Base-by-base conservation (phyloP, 2,113 vertebrate genomes). In the Taurulus bubalis region DNA sequence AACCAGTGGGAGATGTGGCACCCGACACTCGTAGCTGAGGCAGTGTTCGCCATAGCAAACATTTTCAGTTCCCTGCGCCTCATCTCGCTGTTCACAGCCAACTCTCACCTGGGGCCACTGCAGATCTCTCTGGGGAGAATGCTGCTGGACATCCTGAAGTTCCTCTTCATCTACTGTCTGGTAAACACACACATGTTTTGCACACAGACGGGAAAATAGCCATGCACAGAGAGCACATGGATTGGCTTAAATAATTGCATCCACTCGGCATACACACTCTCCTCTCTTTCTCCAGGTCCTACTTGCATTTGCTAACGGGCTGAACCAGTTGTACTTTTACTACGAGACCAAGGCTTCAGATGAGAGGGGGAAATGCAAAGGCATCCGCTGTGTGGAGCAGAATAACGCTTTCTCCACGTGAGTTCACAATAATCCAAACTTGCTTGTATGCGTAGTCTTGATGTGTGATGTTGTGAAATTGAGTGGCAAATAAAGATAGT, bases 301-400 rank as follows among this genome's bases (percentile, higher is more conserved):
- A 55, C 95, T 99, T 86, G 98, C 98, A 49, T 99, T 99, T 69
- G 98, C 98, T 82, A 99, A 99, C 0, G 98, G 98, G 85, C 96
- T 99, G 88, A 99, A 99, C 94, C 98, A 99, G 94, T 96, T 99
- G 73, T 99, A 99, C 94, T 99, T 99, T 94, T 99, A 99, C 95
- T 99, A 99, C 1, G 97, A 99, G 93, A 99, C 98, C 70, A 96
- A 96, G 89, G 96, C 96, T 66, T 94, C 96, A 4, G 96, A 98
- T 51, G 96, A 96, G 51, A 96, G 91, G 83, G 96, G 95, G 80
- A 95, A 96, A 89, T 99, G 98, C 95, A 99, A 99, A 84, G 98
- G 98, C 80, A 99, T 99, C 89, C 97, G 98, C 76, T 99, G 98
- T 88, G 96, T 97, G 91, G 96, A 97, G 88, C 98, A 99, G 95